Evolutionary conservation across 2,113 vertebrate species (phyloP), one percentile per base, ranked within the genome.

Genomic region (Lycaon pictus): DNA sequence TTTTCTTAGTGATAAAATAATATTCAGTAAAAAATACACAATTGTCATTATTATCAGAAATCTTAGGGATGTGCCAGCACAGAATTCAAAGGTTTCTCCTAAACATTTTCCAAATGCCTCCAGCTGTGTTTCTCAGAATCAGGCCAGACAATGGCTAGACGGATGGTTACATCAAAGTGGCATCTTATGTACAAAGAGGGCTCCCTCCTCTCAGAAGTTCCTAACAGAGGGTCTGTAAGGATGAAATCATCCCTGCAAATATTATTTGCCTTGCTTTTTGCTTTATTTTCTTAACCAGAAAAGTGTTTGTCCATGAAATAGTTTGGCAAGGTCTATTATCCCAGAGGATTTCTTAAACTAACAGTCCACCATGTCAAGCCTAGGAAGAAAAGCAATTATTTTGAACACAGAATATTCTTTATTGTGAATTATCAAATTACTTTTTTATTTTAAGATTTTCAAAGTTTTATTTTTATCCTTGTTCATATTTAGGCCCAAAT

Each of bases 231-330:
- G 27, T 84, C 56, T 60, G 11, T 35, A 43, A 23, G 4, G 53
- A 48, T 80, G 80, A 95, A 29, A 74, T 95, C 79, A 96, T 93
- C 51, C 13, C 27, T 16, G 25, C 19, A n/a, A 82, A 92, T 15
- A 58, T 13, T 90, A 27, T 90, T 88, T 96, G 71, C 35, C 32
- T 95, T 89, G 27, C 51, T 43, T 95, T 86, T 90, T 55, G 60
- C 94, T 84, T 93, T 98, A 55, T 91, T 92, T 95, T 95, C 53
- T 95, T 95, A 95, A 91, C 35, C 62, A 56, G 37, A 7, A 91
- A 81, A 48, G 7, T 95, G 60, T 91, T 96, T 95, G 67, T 91
- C 53, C 17, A 56, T 55, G 48, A 37, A 72, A 80, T 69, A 29
- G n/a, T 89, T 92, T 92, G 79, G 83, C 11, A 81, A 92, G 53